Base-by-base conservation (phyloP, 2,888 invertebrate species). In the Netelia inedita region DNA sequence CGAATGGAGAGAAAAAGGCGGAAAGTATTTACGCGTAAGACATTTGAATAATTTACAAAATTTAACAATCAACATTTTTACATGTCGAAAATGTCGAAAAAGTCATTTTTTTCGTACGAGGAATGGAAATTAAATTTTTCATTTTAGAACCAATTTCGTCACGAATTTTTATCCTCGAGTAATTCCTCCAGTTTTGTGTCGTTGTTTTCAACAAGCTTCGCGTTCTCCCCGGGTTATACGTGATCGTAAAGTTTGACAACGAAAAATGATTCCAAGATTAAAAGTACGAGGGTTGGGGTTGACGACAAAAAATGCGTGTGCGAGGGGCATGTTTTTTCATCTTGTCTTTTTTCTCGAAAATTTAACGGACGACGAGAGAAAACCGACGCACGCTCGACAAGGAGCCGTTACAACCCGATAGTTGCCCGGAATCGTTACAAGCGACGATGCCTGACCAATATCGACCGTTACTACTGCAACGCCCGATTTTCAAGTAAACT, bases 401-500 rank as follows among this genome's bases (percentile, higher is more conserved):
- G 35, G 23, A 71, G 79, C 66, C 68, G 76, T 85, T 80, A 73
- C 66, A 81, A 78, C 21, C 65, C 21, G 46, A 43, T 21, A 68
- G 55, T 80, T 66, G 23, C 14, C 57, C 41, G 71, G n/a, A 59
- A 35, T 35, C 10, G 63, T 63, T 65, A 63, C 35, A 57, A 65
- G 35, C 41, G 21, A 8, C 35, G 46, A 79, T 76, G 83, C 81
- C 81, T 82, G 72, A 68, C 65, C 74, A 79, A 81, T 78, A 76
- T 78, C 35, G 74, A 68, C 41, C 50, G 68, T 81, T 79, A 79
- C 78, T 75, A 79, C 82, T 82, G 35, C 28, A 43, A 43, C 57
- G 46, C 16, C 11, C 43, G 46, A 73, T 28, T 68, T 65, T 73
- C 61, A 53, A 35, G 65, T 5, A 6, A 41, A 68, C 78, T 80